Percentiles rank a stretch among this genome's conserved stretches.
Evolutionary conservation across 2,797 vertebrate genomes (phyloP).

Genomic region (Anas bahamensis): DNA sequence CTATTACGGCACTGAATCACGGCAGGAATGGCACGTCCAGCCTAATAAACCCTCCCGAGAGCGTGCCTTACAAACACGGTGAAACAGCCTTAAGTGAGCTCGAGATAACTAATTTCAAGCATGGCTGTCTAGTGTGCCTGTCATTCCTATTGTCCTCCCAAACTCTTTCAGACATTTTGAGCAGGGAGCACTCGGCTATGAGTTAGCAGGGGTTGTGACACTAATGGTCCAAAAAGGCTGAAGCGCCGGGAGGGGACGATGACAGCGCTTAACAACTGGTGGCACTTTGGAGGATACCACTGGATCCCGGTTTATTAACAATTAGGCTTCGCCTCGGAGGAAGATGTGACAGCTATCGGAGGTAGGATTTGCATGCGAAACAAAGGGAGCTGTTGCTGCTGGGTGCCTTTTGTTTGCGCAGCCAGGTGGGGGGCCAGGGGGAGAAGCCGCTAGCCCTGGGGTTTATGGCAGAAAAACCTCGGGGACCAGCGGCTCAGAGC

Average conservation of each 20-base stretch:
- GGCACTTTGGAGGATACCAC: constrained; percentile 74
- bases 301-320: constrained; percentile 73
- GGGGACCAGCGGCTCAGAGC: constrained; percentile 24
- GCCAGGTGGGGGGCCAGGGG: constrained; percentile 27
- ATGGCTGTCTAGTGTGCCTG: constrained; percentile 82
- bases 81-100: constrained; percentile 70
- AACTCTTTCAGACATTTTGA: constrained; percentile 87
- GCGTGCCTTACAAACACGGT: constrained; percentile 65
- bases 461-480: constrained; percentile 64
- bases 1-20: constrained; percentile 73
- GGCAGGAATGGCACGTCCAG: constrained; percentile 68
- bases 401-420: constrained; percentile 23
- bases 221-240: constrained; percentile 75
- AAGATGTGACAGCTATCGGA: constrained; percentile 81
- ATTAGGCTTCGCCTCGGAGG: constrained; percentile 74
- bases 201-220: constrained; percentile 80
- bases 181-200: constrained; percentile 73
- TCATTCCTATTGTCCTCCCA: constrained; percentile 80
- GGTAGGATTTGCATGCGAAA: constrained; percentile 83
- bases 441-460: background rate
- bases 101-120: constrained; percentile 80
- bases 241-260: constrained; percentile 71
- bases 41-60: constrained; percentile 58
- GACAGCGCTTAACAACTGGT: constrained; percentile 70
- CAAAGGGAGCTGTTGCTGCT: constrained; percentile 80